Evolutionary conservation across 2,113 vertebrate genomes (phyloP), one percentile per base, ranked within the genome.

Genomic region (Heteronetta atricapilla): DNA sequence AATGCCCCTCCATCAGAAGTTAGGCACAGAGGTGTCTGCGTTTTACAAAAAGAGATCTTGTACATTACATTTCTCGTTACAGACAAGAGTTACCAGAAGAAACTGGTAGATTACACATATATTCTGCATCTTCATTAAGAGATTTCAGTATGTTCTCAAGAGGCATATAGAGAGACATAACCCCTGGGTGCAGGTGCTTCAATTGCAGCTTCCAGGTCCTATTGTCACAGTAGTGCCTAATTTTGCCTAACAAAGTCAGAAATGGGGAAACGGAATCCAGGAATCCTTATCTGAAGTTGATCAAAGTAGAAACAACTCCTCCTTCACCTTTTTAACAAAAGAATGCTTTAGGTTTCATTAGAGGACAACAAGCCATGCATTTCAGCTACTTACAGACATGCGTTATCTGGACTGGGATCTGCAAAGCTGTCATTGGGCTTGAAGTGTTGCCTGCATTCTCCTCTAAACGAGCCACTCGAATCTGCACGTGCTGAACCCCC

Each of bases 341-440:
- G 56, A 29, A 76, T 59, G 52, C 23, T 58, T 13, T 28, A 50
- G 11, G 36, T 63, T 88, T 36, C 5, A 2, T 48, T 15, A 76
- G 31, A 68, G 44, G 64, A 79, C 18, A 79, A 17, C 1, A 11
- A 93, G 48, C 69, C 7, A 8, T 56, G 73, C 13, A 1, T 75
- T 84, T 15, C 50, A 88, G 79, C 88, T 93, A 98, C 99, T 99
- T 98, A 99, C 99, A 98, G 89, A 99, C 98, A 34, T 99, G 99
- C 4, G 99, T 99, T 96, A 99, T 99, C 98, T 99, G 99, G 96
- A 99, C 98, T 2, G 99, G 99, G 96, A 99, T 99, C 98, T 99
- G 99, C 95, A 99, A 94, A 34, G 99, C 98, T 21, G 99, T 97
- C 96, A 99, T 44, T 1, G 99, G 98, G 95, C 97, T 98, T 3